Percentiles rank a stretch among this genome's conserved stretches.
phyloP scores from a whole-genome alignment of 2,113 vertebrate species.

The Cyphomyrus plagiostoma region DNA sequence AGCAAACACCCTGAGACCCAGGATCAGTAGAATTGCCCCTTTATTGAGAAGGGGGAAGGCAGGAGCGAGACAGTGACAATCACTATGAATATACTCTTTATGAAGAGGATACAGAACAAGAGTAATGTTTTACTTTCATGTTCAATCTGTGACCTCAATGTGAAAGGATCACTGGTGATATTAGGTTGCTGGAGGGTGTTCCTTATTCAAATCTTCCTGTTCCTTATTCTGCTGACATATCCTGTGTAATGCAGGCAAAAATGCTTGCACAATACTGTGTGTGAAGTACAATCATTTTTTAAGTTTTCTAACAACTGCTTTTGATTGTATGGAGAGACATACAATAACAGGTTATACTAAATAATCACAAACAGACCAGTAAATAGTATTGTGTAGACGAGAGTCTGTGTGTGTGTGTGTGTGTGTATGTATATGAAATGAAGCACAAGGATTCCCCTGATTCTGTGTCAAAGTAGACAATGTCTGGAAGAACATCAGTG shows the following conservation, averaged over 20 bases:
- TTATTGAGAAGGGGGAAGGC: background rate
- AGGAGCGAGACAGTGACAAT: background rate
- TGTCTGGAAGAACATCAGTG: background rate
- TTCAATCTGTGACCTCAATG: background rate
- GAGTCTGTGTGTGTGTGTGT: background rate
- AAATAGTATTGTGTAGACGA: background rate
- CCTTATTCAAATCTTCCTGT: background rate
- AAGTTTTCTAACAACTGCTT: background rate
- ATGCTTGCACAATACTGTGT: background rate
- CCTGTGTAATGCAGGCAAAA: background rate
- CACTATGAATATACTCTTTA: background rate
- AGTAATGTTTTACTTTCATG: background rate
- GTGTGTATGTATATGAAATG: background rate
- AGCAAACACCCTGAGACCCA: background rate
- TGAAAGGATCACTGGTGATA: background rate
- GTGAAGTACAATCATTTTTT: background rate
- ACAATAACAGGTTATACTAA: background rate
- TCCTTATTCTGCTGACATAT: background rate
- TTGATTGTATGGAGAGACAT: background rate
- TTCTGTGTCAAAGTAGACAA: background rate
- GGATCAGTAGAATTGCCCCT: background rate
- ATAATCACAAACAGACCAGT: background rate
- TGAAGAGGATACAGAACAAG: background rate
- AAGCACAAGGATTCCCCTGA: background rate
- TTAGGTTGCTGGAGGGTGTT: background rate